These are phyloP conservation scores for Calephelis virginiensis DNA, from an alignment of 1,140 invertebrate genomes.

Conservation along the genomic window DNA sequence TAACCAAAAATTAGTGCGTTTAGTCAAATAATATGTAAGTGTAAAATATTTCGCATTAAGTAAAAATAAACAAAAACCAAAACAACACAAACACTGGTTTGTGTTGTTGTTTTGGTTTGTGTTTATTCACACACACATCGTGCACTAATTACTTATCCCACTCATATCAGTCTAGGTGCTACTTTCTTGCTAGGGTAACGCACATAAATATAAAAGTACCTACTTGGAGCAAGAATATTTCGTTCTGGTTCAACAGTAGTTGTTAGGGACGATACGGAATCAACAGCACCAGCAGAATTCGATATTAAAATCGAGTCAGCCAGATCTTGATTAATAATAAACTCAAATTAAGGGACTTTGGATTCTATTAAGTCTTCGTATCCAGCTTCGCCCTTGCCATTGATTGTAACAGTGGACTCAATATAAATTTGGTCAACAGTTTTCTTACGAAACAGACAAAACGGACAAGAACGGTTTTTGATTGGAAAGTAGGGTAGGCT, in stretches of 20 bases:
- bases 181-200: background rate
- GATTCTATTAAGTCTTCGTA: conserved; percentile 32
- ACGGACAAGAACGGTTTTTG: conserved; percentile 22
- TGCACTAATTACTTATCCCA: too few relatives aligned
- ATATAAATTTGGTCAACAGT: too few relatives aligned
- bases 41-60: too few relatives aligned
- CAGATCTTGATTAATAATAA: conserved; percentile 21
- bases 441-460: too few relatives aligned
- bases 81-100: too few relatives aligned
- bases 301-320: background rate
- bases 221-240: conserved; percentile 23
- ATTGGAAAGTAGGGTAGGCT: too few relatives aligned
- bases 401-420: conserved; percentile 31
- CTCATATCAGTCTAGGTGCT: background rate
- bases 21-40: too few relatives aligned
- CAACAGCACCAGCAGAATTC: too few relatives aligned
- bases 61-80: too few relatives aligned
- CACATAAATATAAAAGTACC: conserved; percentile 21
- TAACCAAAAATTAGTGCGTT: too few relatives aligned
- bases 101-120: too few relatives aligned
- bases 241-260: conserved; percentile 4
- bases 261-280: conserved; percentile 9
- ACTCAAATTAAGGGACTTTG: conserved; percentile 23
- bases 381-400: conserved; percentile 38
- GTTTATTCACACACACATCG: too few relatives aligned